Conservation (phyloP, 2,113 vertebrate species). For the Collichthys lucidus region DNA sequence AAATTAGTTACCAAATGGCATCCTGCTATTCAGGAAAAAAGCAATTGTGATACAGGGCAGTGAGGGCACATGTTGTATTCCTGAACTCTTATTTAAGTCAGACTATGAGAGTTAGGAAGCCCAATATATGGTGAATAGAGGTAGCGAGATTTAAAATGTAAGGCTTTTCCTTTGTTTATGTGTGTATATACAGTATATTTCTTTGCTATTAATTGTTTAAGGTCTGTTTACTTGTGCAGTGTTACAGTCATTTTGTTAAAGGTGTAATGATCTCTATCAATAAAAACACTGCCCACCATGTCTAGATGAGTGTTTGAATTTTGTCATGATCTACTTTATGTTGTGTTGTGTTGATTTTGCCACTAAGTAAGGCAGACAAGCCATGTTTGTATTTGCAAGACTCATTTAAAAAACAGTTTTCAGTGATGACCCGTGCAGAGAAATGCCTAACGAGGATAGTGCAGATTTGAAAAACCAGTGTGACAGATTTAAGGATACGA, state of each 20-base stretch:
- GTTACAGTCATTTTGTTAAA: not conserved
- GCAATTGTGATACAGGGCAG: not conserved
- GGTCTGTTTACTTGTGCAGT: not conserved
- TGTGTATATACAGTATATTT: not conserved
- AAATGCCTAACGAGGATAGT: no score
- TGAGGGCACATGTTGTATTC: no score
- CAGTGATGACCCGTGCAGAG: no score
- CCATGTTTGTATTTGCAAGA: not conserved
- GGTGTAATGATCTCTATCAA: not conserved
- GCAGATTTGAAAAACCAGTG: no score
- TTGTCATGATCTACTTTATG: not conserved
- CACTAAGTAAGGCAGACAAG: not conserved
- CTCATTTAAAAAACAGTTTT: no score
- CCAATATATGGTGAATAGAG: not conserved
- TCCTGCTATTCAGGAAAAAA: not conserved
- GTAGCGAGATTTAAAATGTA: no score
- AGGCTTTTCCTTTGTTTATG: not conserved
- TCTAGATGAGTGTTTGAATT: not conserved
- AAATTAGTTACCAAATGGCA: not conserved
- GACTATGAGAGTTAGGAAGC: no score
- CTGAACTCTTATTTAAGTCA: no score
- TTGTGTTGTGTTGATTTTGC: not conserved
- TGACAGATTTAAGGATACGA: no score
- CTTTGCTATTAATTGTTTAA: not conserved
- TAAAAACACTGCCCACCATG: not conserved